A percentile compares a stretch with the other conserved stretches of the same genome.
phyloP scores from a whole-genome alignment of 2,888 invertebrate genomes.

The Caenorhabditis auriculariae region DNA sequence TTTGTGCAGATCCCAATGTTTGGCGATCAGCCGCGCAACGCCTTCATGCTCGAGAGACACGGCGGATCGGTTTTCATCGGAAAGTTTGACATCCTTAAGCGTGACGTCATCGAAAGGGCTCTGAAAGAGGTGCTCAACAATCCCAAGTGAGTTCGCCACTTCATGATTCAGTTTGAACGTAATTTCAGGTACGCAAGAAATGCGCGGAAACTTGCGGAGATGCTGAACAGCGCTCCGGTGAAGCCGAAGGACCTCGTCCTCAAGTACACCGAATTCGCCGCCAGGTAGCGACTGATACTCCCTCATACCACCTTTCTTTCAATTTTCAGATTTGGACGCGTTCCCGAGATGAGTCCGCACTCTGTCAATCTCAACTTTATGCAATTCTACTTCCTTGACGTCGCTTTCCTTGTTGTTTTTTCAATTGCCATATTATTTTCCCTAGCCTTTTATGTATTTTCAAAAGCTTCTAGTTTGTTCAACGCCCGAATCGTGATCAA shows the following conservation, averaged over 20 bases:
- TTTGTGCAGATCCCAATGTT: constrained; percentile 14
- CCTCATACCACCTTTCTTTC: not conserved
- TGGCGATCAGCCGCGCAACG: constrained; percentile 19
- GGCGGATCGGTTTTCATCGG: constrained; percentile 7
- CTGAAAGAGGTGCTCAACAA: constrained; percentile 5
- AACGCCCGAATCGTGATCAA: no score
- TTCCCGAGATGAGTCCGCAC: constrained; percentile 16
- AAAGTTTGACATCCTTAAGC: constrained; percentile 7
- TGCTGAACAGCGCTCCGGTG: constrained; percentile 9
- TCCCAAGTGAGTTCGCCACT: not conserved
- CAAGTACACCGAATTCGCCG: constrained; percentile 17
- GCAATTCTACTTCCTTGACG: constrained; percentile 11
- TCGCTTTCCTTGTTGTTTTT: not conserved
- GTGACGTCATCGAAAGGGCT: constrained; percentile 3
- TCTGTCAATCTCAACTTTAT: constrained; percentile 8
- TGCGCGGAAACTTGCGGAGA: constrained; percentile 8
- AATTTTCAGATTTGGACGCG: constrained; percentile 11
- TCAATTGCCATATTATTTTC: no score
- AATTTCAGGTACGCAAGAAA: constrained; percentile 2
- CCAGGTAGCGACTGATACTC: constrained; percentile 1
- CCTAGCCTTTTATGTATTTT: no score
- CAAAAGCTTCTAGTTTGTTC: no score
- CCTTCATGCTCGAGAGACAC: constrained; percentile 19
- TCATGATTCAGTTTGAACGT: not conserved
- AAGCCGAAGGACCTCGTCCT: constrained; percentile 12